A percentile compares a stretch with the other conserved stretches of the same genome.
These are phyloP conservation scores for Atta cephalotes DNA, from an alignment of 1,140 invertebrate species.

Conservation along the genomic window DNA sequence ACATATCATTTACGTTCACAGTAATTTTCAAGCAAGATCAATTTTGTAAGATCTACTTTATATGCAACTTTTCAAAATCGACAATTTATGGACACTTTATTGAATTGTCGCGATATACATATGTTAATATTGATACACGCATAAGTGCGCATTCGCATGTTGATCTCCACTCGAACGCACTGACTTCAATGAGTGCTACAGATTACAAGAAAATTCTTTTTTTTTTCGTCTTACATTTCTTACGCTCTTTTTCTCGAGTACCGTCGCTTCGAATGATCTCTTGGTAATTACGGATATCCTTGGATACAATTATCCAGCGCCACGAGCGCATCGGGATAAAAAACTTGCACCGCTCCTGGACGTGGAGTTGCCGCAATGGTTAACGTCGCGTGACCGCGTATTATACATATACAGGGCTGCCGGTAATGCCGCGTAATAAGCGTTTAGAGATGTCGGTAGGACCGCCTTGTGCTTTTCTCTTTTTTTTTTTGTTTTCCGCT, in stretches of 20 bases:
- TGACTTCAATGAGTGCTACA: constrained; percentile 8
- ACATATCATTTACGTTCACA: not conserved
- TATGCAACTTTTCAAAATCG: not conserved
- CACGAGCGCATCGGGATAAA: constrained; percentile 70
- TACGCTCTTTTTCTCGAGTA: not conserved
- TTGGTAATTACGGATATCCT: constrained; percentile 72
- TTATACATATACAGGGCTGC: constrained; percentile 78
- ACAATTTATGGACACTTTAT: not conserved
- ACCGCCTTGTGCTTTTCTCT: constrained; percentile 61
- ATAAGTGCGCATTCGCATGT: not conserved
- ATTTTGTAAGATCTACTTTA: not conserved
- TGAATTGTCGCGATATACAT: not conserved
- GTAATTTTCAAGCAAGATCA: not conserved
- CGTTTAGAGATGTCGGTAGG: constrained; percentile 81
- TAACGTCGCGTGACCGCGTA: constrained; percentile 82
- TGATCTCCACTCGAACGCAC: constrained; percentile 6
- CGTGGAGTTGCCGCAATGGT: constrained; percentile 67
- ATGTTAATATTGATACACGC: constrained; percentile 4
- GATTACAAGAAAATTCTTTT: constrained; percentile 18
- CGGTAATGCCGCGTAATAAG: constrained; percentile 83
- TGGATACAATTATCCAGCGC: constrained; percentile 64
- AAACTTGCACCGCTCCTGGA: constrained; percentile 75
- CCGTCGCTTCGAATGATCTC: not conserved
- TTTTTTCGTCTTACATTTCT: constrained; percentile 2
- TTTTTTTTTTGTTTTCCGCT: constrained; percentile 45